Conservation (phyloP, 2,113 vertebrate species). For the Hepsetus odoe region DNA sequence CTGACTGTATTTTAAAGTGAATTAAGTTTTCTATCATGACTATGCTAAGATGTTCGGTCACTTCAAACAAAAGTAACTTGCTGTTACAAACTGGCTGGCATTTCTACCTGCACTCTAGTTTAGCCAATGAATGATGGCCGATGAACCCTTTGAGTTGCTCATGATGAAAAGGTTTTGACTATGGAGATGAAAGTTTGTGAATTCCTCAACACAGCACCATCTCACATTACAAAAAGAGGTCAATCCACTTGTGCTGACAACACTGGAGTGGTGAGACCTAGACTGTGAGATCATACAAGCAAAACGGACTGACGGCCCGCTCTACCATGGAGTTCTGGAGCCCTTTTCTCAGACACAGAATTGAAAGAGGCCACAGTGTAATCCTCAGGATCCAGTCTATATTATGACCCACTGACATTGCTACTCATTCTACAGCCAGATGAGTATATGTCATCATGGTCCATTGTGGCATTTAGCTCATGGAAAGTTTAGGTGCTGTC, state of each 20-base stretch:
- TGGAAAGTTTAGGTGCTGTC: constrained; percentile 58
- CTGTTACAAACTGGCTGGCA: constrained; percentile 35
- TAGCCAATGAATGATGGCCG: constrained; percentile 68
- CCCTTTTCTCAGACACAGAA: constrained; percentile 43
- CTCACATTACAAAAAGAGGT: constrained; percentile 80
- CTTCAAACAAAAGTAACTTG: background rate
- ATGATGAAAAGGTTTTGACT: constrained; percentile 77
- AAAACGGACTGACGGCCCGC: constrained; percentile 52
- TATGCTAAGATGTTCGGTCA: background rate
- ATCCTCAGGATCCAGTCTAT: constrained; percentile 26
- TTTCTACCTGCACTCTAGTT: constrained; percentile 56
- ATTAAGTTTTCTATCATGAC: background rate
- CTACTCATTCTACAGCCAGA: constrained; percentile 18
- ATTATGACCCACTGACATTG: constrained; percentile 16
- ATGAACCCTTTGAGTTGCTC: constrained; percentile 63
- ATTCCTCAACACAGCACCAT: constrained; percentile 71
- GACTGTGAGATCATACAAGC: constrained; percentile 60
- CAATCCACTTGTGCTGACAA: constrained; percentile 77
- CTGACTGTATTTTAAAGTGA: background rate
- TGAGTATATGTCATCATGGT: constrained; percentile 27
- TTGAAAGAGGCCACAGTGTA: constrained; percentile 21
- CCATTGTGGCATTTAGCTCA: constrained; percentile 18
- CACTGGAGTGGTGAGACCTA: constrained; percentile 57
- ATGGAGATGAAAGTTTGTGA: constrained; percentile 76
- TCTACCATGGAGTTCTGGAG: constrained; percentile 58